A percentile compares a stretch with the other conserved stretches of the same genome.
These are phyloP conservation scores for Mesoligia furuncula DNA, from an alignment of 2,888 invertebrate genomes.

Conservation along the genomic window DNA sequence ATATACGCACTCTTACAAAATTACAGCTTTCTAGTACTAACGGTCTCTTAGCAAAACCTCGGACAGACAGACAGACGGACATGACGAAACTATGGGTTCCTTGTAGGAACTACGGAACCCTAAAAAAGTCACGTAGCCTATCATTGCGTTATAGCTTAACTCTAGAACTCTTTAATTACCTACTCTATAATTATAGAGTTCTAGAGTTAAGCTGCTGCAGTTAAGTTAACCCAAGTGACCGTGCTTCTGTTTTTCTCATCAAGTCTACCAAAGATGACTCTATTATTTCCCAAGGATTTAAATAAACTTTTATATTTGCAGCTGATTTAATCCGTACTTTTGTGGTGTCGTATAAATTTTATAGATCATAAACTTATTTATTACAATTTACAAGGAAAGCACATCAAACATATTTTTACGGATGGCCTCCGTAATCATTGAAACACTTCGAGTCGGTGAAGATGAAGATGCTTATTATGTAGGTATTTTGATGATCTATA, in stretches of 20 bases:
- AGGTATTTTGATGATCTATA: background rate
- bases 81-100: too few relatives aligned
- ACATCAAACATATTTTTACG: conserved; percentile 45
- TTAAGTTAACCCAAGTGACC: background rate
- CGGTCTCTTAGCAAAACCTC: too few relatives aligned
- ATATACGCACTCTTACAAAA: too few relatives aligned
- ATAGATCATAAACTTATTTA: conserved; percentile 44
- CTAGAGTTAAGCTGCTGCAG: too few relatives aligned
- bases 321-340: conserved; percentile 25
- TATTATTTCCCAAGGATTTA: conserved; percentile 20
- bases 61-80: too few relatives aligned
- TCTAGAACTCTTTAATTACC: too few relatives aligned
- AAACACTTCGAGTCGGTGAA: conserved; percentile 6
- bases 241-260: background rate
- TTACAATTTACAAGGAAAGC: conserved; percentile 45
- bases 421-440: conserved; percentile 10
- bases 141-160: background rate
- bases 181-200: background rate
- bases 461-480: too few relatives aligned
- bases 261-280: conserved; percentile 4
- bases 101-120: too few relatives aligned
- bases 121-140: too few relatives aligned
- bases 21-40: too few relatives aligned
- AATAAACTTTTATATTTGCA: conserved; percentile 6
- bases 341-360: conserved; percentile 32